Evolutionary conservation across 2,888 invertebrate species (phyloP).

Genomic region (Ligdia adustata): DNA sequence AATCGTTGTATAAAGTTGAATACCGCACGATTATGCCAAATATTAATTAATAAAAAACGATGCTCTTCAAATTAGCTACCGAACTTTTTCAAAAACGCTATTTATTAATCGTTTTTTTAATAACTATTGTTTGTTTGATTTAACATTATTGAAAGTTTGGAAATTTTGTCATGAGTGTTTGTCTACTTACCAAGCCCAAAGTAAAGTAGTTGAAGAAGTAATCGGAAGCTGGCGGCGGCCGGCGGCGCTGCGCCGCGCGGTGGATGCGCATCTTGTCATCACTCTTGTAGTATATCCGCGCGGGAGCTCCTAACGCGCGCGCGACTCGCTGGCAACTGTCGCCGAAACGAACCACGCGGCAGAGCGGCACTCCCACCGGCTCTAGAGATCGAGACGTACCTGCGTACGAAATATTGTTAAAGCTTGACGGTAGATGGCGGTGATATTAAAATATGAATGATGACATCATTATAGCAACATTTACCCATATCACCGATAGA

Average conservation of each 20-base stretch:
- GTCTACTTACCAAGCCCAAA: conserved; percentile 93
- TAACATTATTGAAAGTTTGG: too few species aligned
- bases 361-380: conserved; percentile 83
- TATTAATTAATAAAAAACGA: too few species aligned
- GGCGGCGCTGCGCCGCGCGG: conserved; percentile 91
- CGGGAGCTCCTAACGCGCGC: conserved; percentile 95
- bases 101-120: too few species aligned
- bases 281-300: conserved; percentile 97
- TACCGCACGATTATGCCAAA: too few species aligned
- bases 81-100: too few species aligned
- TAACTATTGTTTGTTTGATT: too few species aligned
- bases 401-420: conserved; percentile 36
- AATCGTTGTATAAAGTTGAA: too few species aligned
- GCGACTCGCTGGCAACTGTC: conserved; percentile 95
- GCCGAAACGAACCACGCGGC: conserved; percentile 91
- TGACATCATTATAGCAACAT: background rate
- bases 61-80: too few species aligned
- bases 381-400: conserved; percentile 86
- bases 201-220: conserved; percentile 99
- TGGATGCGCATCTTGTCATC: conserved; percentile 99
- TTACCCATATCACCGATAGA: too few species aligned
- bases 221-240: conserved; percentile 93
- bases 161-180: too few species aligned
- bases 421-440: background rate
- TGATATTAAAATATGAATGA: background rate